These are phyloP conservation scores for Melanotaenia parkinsoni DNA, from an alignment of 2,797 vertebrate species.

Conservation along the genomic window DNA sequence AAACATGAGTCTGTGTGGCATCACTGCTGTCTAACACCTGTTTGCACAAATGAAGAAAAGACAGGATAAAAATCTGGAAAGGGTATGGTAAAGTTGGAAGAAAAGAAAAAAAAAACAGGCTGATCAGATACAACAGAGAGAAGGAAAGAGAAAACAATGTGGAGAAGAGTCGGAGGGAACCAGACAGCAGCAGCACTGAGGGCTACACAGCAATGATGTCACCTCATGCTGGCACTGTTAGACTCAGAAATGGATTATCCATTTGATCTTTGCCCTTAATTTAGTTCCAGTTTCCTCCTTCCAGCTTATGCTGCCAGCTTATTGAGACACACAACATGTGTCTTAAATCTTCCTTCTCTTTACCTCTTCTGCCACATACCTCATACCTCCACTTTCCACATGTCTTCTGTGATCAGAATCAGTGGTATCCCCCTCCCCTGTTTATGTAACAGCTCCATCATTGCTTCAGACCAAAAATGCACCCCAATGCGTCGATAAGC, in stretches of 20 bases:
- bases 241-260: conserved; percentile 64
- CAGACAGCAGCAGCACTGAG: conserved; percentile 53
- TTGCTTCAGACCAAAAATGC: conserved; percentile 73
- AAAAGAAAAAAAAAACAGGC: conserved; percentile 2
- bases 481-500: conserved; percentile 78
- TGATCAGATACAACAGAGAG: conserved; percentile 4
- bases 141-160: conserved; percentile 20
- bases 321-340: conserved; percentile 53
- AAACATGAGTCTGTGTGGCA: conserved; percentile 51
- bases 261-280: conserved; percentile 75
- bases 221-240: conserved; percentile 64
- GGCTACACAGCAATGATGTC: conserved; percentile 75
- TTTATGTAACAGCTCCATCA: conserved; percentile 79
- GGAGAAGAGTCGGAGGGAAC: conserved; percentile 24
- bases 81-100: conserved; percentile 16
- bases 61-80: conserved; percentile 26
- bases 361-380: conserved; percentile 45
- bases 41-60: conserved; percentile 15
- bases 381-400: conserved; percentile 48
- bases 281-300: conserved; percentile 59
- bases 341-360: conserved; percentile 36
- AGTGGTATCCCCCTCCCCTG: conserved; percentile 65
- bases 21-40: conserved; percentile 54
- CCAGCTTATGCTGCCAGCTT: conserved; percentile 38
- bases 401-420: conserved; percentile 47